These are phyloP conservation scores for Rhingia rostrata DNA, from an alignment of 2,888 invertebrate genomes.

Conservation along the genomic window DNA sequence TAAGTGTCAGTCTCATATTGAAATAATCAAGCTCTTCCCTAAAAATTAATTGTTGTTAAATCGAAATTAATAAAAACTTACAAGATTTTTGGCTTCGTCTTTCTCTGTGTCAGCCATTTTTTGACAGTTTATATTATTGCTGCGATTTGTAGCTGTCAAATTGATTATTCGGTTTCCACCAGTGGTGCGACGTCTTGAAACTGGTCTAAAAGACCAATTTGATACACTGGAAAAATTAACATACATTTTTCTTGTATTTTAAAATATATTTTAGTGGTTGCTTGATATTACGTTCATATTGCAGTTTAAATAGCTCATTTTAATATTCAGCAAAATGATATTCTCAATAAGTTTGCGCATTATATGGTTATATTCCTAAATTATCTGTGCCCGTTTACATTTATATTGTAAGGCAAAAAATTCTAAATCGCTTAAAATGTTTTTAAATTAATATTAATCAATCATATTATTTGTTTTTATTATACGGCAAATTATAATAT, in stretches of 20 bases:
- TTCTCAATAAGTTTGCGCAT: no score
- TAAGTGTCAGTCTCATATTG: neutral
- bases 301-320: no score
- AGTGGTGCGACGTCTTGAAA: conserved; percentile 42
- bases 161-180: conserved; percentile 24
- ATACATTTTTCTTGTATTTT: neutral
- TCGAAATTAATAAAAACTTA: conserved; percentile 71
- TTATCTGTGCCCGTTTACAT: no score
- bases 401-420: no score
- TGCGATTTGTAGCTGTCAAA: conserved; percentile 29
- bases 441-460: no score
- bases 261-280: neutral
- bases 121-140: conserved; percentile 43
- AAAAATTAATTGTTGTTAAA: neutral
- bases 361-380: no score
- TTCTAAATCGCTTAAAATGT: no score
- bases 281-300: no score
- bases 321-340: no score
- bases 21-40: neutral
- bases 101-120: conserved; percentile 90
- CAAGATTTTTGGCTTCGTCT: conserved; percentile 87
- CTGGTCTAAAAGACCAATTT: conserved; percentile 79
- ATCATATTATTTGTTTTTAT: no score
- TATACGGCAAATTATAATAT: no score
- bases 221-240: conserved; percentile 71